Base-by-base conservation (phyloP, 2,113 vertebrate genomes). In the Siniperca chuatsi region DNA sequence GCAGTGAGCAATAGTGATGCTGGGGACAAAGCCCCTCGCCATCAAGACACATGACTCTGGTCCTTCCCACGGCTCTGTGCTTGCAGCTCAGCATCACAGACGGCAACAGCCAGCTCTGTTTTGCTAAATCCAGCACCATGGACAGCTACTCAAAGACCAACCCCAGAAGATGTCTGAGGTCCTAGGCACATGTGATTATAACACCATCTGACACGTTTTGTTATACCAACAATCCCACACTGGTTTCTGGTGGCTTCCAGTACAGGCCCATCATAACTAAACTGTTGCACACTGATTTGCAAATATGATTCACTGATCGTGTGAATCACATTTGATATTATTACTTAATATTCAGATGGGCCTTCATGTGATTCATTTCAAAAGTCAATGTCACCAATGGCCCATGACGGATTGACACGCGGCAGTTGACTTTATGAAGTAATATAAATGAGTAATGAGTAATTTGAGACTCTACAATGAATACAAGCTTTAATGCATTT, bases 401-500 rank as follows among this genome's bases (percentile, higher is more conserved):
- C 40, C 55, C 33, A 0, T 65, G 50, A 58, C 23, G n/a, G 61
- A 69, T 10, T 57, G 54, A 83, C 73, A 73, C 13, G 29, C 3
- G 9, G 50, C 35, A 64, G 66, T 29, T 72, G 50, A 84, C 66
- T 72, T 64, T 58, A 50, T 69, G 37, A 66, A 69, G 29, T 46
- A 3, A 84, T 42, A 48, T 35, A 69, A 52, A 84, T 61, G 57
- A 40, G 23, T 40, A 46, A 42, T 29, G 81, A 81, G 42, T 37
- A 37, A 37, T 55, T 10, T 21, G 10, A 25, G 25, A 42, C 37
- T 44, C 4, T 0, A 15, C 37, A 42, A 0, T 74, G 21, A 37
- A 80, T 29, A 29, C 11, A 74, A 54, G 5, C 13, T 48, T 74
- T 40, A 9, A 66, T 29, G 35, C 29, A 9, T 55, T 48, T 44